phyloP scores from a whole-genome alignment of 92 coral and sea anemone species.

The Epizoanthus scotinus region DNA sequence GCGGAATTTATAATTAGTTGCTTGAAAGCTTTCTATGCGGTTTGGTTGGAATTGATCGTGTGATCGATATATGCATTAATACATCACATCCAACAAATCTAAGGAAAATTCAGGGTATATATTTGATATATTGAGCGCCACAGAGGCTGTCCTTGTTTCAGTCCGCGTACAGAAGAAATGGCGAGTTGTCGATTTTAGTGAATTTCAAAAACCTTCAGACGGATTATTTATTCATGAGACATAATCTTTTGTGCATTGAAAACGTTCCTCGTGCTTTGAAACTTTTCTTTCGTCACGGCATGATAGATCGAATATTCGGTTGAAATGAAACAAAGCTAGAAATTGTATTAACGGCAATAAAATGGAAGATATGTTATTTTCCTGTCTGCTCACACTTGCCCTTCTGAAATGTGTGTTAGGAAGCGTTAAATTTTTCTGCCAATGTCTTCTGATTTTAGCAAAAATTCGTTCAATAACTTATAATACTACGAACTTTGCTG shows the following conservation, averaged over 20 bases:
- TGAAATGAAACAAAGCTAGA: neutral
- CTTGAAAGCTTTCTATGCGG: neutral
- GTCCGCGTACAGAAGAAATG: slow-evolving; percentile 29
- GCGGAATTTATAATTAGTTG: slow-evolving; percentile 3
- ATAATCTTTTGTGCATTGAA: slow-evolving; percentile 44
- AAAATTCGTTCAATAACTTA: too few species aligned
- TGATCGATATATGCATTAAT: neutral
- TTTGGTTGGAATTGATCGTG: neutral
- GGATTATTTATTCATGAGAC: slow-evolving; percentile 76
- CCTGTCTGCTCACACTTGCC: neutral
- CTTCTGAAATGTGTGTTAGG: neutral
- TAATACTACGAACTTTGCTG: too few species aligned
- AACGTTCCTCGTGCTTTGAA: slow-evolving; percentile 41
- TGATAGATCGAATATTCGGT: neutral
- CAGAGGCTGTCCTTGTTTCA: slow-evolving; percentile 41
- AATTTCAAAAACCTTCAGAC: slow-evolving; percentile 31
- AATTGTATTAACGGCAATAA: neutral
- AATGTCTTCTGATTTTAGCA: too few species aligned
- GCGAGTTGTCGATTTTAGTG: slow-evolving; percentile 71
- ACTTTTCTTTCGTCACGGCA: slow-evolving; percentile 1
- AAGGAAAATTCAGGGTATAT: neutral
- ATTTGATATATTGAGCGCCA: neutral
- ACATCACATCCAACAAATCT: too few species aligned
- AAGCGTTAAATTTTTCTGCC: neutral
- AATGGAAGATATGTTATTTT: neutral